phyloP scores from a whole-genome alignment of 1,140 invertebrate genomes.

The Euschistus heros region DNA sequence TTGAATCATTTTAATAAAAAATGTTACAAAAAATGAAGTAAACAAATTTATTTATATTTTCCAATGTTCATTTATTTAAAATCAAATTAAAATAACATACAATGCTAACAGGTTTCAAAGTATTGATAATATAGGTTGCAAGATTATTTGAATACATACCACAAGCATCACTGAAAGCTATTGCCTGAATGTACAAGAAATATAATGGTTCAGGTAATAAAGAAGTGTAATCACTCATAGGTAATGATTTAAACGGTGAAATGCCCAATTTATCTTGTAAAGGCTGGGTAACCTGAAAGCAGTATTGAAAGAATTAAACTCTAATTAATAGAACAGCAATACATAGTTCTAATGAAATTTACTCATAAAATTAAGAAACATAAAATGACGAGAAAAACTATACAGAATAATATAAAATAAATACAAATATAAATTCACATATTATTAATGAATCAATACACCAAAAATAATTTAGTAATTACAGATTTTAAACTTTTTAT shows the following conservation, averaged over 20 bases:
- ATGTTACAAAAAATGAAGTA: constrained; percentile 45
- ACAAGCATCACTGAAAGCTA: constrained; percentile 63
- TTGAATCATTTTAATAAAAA: too few species aligned
- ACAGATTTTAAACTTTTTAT: too few species aligned
- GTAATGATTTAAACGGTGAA: constrained; percentile 61
- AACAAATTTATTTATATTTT: constrained; percentile 39
- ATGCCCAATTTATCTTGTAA: constrained; percentile 79
- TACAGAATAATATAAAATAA: too few species aligned
- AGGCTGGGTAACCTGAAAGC: constrained; percentile 67
- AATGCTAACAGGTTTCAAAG: neutral
- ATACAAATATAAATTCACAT: too few species aligned
- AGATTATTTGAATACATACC: constrained; percentile 21
- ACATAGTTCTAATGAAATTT: too few species aligned
- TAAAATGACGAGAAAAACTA: too few species aligned
- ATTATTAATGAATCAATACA: too few species aligned
- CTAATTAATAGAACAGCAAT: too few species aligned
- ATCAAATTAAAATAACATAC: neutral
- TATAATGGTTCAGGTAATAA: constrained; percentile 75
- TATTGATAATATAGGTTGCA: neutral
- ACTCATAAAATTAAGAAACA: too few species aligned
- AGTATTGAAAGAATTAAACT: neutral
- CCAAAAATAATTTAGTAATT: too few species aligned
- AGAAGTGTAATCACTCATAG: constrained; percentile 60
- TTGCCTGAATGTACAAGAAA: constrained; percentile 73
- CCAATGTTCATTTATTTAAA: constrained; percentile 34